A percentile compares a stretch with the other conserved stretches of the same genome.
Conservation (phyloP, 1,140 invertebrate genomes). For the Trichoplusia ni region DNA sequence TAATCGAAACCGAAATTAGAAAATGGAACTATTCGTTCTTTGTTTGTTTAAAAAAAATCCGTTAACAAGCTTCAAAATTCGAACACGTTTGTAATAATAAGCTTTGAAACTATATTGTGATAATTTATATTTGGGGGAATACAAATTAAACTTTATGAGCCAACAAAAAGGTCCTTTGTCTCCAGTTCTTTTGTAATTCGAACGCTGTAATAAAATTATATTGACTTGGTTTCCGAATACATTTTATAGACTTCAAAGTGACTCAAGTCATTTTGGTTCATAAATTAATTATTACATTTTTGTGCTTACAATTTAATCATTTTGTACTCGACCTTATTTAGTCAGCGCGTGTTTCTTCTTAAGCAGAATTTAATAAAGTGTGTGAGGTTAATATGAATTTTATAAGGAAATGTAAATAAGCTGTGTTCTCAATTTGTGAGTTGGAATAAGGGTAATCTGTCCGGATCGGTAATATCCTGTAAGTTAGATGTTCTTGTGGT, state of each 20-base stretch:
- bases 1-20: conserved; percentile 59
- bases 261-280: conserved; percentile 13
- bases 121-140: conserved; percentile 21
- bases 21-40: conserved; percentile 66
- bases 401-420: conserved; percentile 58
- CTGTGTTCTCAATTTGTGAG: conserved; percentile 46
- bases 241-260: conserved; percentile 18
- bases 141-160: conserved; percentile 26
- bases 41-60: conserved; percentile 46
- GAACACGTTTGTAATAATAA: conserved; percentile 26
- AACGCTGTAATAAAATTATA: conserved; percentile 27
- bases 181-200: conserved; percentile 38
- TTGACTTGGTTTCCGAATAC: neutral
- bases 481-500: conserved; percentile 2
- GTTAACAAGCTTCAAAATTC: conserved; percentile 9
- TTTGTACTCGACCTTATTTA: neutral
- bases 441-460: conserved; percentile 43
- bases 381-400: conserved; percentile 29
- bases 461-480: conserved; percentile 60
- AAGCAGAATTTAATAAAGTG: conserved; percentile 16
- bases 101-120: conserved; percentile 19
- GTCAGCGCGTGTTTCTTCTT: neutral
- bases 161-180: conserved; percentile 52
- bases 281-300: conserved; percentile 3
- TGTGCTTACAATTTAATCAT: neutral